These are phyloP conservation scores for Oncorhynchus masou DNA, from an alignment of 2,113 vertebrate species.

Conservation along the genomic window DNA sequence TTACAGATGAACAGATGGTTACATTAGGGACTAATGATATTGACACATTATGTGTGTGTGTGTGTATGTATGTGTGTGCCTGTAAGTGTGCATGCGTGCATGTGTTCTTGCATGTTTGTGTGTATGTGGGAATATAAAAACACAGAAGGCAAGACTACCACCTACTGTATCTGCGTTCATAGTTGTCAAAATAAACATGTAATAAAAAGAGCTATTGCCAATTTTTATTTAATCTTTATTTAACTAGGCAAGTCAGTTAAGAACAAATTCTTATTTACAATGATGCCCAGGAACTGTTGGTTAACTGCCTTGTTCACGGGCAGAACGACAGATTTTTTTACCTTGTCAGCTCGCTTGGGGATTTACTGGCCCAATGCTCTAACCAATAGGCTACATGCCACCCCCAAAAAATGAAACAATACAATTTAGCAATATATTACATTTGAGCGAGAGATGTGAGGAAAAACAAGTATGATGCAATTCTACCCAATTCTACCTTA, in stretches of 20 bases:
- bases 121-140: background rate
- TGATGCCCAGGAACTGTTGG: too few relatives aligned
- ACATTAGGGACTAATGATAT: conserved; percentile 65
- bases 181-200: background rate
- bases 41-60: conserved; percentile 48
- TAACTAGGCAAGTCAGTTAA: too few relatives aligned
- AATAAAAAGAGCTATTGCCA: background rate
- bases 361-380: too few relatives aligned
- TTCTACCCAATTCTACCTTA: conserved; percentile 14
- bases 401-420: too few relatives aligned
- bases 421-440: too few relatives aligned
- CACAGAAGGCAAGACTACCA: background rate
- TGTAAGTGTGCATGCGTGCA: background rate
- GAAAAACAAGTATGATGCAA: background rate
- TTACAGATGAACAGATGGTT: conserved; percentile 70
- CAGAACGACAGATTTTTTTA: too few relatives aligned
- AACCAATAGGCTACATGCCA: too few relatives aligned
- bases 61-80: conserved; percentile 22
- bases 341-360: too few relatives aligned
- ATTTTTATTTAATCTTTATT: too few relatives aligned
- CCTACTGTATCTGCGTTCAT: background rate
- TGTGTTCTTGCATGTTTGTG: background rate
- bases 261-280: too few relatives aligned
- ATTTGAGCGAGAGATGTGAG: too few relatives aligned
- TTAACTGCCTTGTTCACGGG: too few relatives aligned